Evolutionary conservation across 2,113 vertebrate genomes (phyloP).

Genomic region (Siniperca chuatsi): DNA sequence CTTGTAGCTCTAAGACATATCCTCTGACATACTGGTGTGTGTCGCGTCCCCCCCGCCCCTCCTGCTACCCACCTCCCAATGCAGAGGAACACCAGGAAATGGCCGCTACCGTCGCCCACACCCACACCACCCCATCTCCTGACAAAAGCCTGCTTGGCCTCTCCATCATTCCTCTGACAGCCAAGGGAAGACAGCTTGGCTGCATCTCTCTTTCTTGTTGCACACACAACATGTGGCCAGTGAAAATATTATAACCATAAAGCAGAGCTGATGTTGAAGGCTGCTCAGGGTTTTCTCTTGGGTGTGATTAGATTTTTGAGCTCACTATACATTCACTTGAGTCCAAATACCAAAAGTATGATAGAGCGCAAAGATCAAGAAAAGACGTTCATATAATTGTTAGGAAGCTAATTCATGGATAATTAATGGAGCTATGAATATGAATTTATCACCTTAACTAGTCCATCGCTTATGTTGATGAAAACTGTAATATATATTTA

Average conservation of each 20-base stretch:
- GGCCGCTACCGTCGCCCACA: slow-evolving; percentile 55
- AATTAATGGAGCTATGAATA: not conserved
- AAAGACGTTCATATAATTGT: not conserved
- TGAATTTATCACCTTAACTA: not conserved
- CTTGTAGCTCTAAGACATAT: slow-evolving; percentile 85
- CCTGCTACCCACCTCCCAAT: slow-evolving; percentile 53
- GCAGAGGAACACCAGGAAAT: slow-evolving; percentile 77
- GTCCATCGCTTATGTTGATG: not conserved
- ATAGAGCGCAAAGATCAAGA: not conserved
- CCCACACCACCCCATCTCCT: slow-evolving; percentile 52
- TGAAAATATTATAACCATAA: slow-evolving; percentile 17
- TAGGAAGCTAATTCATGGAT: no score
- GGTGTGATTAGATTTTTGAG: not conserved
- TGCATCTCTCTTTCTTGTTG: slow-evolving; percentile 48
- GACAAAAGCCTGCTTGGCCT: slow-evolving; percentile 76
- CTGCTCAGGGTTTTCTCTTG: not conserved
- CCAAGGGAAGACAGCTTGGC: slow-evolving; percentile 69
- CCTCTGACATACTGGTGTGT: slow-evolving; percentile 62
- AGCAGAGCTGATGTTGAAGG: slow-evolving; percentile 17
- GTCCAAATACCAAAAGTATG: not conserved
- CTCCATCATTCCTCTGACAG: slow-evolving; percentile 74
- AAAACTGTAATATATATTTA: not conserved
- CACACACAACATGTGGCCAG: slow-evolving; percentile 51
- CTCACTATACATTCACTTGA: not conserved
- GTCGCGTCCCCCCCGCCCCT: not conserved